Evolutionary conservation across 2,888 invertebrate species (phyloP).

Genomic region (Diarsia rubi): DNA sequence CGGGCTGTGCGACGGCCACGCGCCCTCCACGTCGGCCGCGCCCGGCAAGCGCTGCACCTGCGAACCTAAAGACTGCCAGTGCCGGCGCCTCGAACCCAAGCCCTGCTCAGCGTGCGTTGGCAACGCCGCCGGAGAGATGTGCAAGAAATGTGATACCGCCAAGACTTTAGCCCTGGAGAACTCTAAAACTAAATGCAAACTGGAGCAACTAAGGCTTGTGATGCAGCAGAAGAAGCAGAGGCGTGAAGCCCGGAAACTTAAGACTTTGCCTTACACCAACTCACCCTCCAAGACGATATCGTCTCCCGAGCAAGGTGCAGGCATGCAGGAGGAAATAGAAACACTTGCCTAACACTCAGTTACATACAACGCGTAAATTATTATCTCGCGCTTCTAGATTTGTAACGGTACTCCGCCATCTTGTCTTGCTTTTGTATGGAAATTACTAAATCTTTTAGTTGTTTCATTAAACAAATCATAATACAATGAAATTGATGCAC

Average conservation of each 20-base stretch:
- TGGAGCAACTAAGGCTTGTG: slow-evolving; percentile 96
- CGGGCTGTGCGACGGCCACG: slow-evolving; percentile 84
- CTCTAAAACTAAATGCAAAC: slow-evolving; percentile 95
- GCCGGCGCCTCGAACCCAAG: slow-evolving; percentile 72
- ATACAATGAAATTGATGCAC: slow-evolving; percentile 60
- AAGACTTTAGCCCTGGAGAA: slow-evolving; percentile 93
- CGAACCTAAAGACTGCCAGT: slow-evolving; percentile 73
- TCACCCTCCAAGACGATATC: slow-evolving; percentile 94
- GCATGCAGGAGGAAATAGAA: slow-evolving; percentile 94
- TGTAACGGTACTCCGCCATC: slow-evolving; percentile 69
- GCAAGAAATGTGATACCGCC: slow-evolving; percentile 86
- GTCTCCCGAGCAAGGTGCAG: slow-evolving; percentile 95
- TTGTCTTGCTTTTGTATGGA: slow-evolving; percentile 70
- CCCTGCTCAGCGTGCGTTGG: slow-evolving; percentile 74
- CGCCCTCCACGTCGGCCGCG: slow-evolving; percentile 64
- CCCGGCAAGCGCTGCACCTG: slow-evolving; percentile 68
- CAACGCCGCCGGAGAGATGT: slow-evolving; percentile 76
- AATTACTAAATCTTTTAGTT: slow-evolving; percentile 61
- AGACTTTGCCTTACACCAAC: slow-evolving; percentile 92
- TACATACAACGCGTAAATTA: slow-evolving; percentile 60
- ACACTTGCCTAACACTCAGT: slow-evolving; percentile 82
- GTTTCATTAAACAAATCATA: slow-evolving; percentile 49
- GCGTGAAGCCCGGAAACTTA: slow-evolving; percentile 94
- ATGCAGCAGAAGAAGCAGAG: slow-evolving; percentile 97
- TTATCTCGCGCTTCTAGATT: slow-evolving; percentile 68